phyloP scores from a whole-genome alignment of 2,797 vertebrate genomes.

The Pelodytes ibericus region DNA sequence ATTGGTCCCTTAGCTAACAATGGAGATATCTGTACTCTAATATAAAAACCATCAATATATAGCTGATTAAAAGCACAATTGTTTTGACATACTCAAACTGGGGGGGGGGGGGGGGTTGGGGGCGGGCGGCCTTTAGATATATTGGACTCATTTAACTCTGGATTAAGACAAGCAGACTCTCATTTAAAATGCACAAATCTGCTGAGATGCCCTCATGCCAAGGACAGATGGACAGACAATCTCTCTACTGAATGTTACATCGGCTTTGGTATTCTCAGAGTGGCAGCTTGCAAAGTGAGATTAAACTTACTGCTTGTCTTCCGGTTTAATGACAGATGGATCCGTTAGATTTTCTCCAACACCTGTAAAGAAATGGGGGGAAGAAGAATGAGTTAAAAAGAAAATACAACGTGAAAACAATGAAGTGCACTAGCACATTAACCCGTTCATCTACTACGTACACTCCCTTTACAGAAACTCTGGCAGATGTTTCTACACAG shows the following conservation, averaged over 20 bases:
- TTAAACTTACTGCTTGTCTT: constrained; percentile 83
- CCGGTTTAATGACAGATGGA: constrained; percentile 91
- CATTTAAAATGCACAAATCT: constrained; percentile 27
- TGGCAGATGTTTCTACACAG: too few species aligned
- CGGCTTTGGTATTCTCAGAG: constrained; percentile 43
- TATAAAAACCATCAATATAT: too few species aligned
- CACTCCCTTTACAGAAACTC: too few species aligned
- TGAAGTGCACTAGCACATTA: constrained; percentile 58
- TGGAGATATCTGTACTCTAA: too few species aligned
- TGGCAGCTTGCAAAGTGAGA: constrained; percentile 49
- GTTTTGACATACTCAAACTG: too few species aligned
- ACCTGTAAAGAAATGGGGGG: constrained; percentile 70
- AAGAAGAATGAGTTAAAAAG: too few species aligned
- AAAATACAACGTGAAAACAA: constrained; percentile 24
- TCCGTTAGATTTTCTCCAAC: constrained; percentile 92
- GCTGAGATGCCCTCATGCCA: constrained; percentile 31
- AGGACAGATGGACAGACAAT: constrained; percentile 43
- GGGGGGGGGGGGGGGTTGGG: too few species aligned
- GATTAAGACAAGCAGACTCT: constrained; percentile 40
- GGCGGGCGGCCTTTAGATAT: too few species aligned
- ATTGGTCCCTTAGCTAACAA: too few species aligned
- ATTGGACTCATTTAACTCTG: constrained; percentile 29
- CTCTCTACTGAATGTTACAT: constrained; percentile 46
- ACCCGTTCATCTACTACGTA: too few species aligned
- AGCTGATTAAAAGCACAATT: too few species aligned